Evolutionary conservation across 2,888 invertebrate genomes (phyloP).

Genomic region (Meganola albula): DNA sequence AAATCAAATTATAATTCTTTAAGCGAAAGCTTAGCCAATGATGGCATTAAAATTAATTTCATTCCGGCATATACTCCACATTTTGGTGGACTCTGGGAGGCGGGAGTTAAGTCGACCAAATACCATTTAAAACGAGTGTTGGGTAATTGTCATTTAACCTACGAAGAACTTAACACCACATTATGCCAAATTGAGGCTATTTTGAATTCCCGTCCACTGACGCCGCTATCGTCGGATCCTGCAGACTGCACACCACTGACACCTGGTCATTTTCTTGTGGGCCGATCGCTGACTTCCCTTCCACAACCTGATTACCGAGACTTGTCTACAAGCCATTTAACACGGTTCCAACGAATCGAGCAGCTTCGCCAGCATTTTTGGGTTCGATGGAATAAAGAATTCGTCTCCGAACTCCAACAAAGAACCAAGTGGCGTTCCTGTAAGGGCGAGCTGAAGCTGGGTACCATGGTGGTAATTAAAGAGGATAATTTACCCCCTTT

Average conservation of each 20-base stretch:
- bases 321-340: neutral
- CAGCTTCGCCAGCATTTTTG: neutral
- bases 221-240: neutral
- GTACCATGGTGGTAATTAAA: neutral
- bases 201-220: neutral
- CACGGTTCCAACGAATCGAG: neutral
- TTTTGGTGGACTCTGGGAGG: neutral
- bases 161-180: neutral
- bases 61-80: neutral
- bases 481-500: neutral
- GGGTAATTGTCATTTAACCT: neutral
- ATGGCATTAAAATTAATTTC: neutral
- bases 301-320: neutral
- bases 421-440: neutral
- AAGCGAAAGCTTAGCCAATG: neutral
- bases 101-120: neutral
- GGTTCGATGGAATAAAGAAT: neutral
- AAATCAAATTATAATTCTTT: neutral
- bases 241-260: neutral
- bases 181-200: neutral
- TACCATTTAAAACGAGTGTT: neutral
- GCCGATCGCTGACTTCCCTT: neutral
- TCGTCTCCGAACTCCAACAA: neutral
- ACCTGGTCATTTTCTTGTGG: neutral
- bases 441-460: neutral